Conservation (phyloP, 2,113 vertebrate species). For the Circaetus gallicus region DNA sequence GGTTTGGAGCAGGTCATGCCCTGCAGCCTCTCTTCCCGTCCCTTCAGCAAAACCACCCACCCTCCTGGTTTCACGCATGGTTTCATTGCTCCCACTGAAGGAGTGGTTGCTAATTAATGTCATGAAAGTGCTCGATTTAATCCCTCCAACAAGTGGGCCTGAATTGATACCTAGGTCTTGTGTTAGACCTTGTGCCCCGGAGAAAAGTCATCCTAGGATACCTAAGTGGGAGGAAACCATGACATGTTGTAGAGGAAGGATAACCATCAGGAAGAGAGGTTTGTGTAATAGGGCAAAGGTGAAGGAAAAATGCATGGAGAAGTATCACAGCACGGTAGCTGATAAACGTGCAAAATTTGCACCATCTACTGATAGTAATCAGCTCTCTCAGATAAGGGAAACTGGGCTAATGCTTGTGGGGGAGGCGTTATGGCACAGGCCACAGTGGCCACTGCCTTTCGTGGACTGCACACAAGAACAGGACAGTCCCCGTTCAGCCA, state of each 20-base stretch:
- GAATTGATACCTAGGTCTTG: neutral
- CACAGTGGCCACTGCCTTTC: neutral
- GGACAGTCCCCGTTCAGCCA: fast-evolving
- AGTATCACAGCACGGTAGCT: neutral
- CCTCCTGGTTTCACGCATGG: neutral
- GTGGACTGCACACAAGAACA: neutral
- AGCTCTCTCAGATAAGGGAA: neutral
- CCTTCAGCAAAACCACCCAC: neutral
- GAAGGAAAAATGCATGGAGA: neutral
- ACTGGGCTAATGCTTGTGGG: neutral
- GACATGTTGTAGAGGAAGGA: neutral
- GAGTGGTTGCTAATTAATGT: neutral
- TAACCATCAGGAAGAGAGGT: neutral
- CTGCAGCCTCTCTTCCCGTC: neutral
- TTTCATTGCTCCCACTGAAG: neutral
- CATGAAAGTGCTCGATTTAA: neutral
- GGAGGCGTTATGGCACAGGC: neutral
- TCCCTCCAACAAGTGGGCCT: neutral
- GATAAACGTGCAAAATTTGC: neutral
- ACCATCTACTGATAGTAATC: neutral
- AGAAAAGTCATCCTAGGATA: conserved; percentile 6
- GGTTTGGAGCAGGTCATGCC: neutral
- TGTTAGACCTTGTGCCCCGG: neutral
- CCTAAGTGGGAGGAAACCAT: neutral
- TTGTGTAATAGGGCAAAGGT: neutral